Percentiles rank a stretch among this genome's conserved stretches.
These are phyloP conservation scores for Tychaedon coryphoeus DNA, from an alignment of 2,113 vertebrate species.

Conservation along the genomic window DNA sequence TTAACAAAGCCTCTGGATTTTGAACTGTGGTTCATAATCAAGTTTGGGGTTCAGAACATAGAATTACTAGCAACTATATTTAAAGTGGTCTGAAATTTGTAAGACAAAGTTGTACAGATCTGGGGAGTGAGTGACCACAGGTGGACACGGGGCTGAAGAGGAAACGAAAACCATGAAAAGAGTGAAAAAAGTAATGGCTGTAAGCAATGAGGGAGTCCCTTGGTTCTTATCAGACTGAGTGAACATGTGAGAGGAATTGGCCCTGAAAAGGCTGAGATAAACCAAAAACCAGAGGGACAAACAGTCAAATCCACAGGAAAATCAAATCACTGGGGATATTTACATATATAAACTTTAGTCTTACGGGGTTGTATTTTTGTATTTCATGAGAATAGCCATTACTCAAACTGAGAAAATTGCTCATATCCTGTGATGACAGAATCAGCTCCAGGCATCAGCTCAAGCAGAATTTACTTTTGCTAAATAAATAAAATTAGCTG, in stretches of 20 bases:
- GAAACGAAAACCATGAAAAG: not conserved
- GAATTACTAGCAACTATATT: not conserved
- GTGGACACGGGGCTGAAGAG: not conserved
- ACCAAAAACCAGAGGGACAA: not conserved
- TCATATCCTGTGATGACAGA: not conserved
- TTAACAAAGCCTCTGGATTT: not conserved
- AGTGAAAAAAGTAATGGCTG: not conserved
- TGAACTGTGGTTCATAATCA: not conserved
- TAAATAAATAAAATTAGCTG: constrained; percentile 12
- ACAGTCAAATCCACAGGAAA: not conserved
- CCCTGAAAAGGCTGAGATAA: not conserved
- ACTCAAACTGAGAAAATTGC: not conserved
- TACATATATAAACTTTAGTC: not conserved
- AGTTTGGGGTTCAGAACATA: not conserved
- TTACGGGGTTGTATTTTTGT: not conserved
- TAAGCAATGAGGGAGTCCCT: accelerated
- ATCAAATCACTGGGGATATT: not conserved
- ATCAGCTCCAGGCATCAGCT: not conserved
- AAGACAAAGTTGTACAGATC: not conserved
- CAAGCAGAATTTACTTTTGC: not conserved
- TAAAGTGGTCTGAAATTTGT: not conserved
- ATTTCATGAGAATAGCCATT: not conserved
- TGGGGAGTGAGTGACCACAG: not conserved
- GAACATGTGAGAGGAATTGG: not conserved
- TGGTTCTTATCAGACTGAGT: not conserved